Evolutionary conservation across 2,113 vertebrate species (phyloP).

Genomic region (Scophthalmus maximus): DNA sequence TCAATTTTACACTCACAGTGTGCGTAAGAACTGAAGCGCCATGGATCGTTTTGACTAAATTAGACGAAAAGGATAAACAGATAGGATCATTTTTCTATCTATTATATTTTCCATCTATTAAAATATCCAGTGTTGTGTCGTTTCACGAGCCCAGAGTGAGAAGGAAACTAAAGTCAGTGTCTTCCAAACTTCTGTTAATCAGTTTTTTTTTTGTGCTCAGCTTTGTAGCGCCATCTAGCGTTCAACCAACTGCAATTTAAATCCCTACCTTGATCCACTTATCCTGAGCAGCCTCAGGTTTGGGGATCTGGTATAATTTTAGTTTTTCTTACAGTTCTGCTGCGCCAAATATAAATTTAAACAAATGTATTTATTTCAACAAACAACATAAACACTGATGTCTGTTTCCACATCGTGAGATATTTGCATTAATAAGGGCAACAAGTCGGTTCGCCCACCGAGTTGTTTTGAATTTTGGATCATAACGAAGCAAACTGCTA

Average conservation of each 20-base stretch:
- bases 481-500: conserved; percentile 82
- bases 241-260: neutral
- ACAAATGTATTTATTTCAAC: neutral
- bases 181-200: conserved; percentile 16
- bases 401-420: neutral
- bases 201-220: neutral
- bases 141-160: neutral
- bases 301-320: neutral
- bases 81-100: neutral
- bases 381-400: neutral
- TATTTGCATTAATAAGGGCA: neutral
- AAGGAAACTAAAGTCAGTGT: neutral
- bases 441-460: neutral
- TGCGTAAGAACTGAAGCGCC: neutral
- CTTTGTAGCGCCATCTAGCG: conserved; percentile 67
- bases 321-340: neutral
- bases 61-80: neutral
- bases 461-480: conserved; percentile 81
- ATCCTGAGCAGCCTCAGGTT: neutral
- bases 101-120: neutral
- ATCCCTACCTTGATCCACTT: neutral
- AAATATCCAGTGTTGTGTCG: neutral
- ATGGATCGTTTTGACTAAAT: neutral
- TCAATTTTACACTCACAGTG: neutral
- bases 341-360: neutral